Conservation (phyloP, 2,113 vertebrate species). For the Neolamprologus ventralis region DNA sequence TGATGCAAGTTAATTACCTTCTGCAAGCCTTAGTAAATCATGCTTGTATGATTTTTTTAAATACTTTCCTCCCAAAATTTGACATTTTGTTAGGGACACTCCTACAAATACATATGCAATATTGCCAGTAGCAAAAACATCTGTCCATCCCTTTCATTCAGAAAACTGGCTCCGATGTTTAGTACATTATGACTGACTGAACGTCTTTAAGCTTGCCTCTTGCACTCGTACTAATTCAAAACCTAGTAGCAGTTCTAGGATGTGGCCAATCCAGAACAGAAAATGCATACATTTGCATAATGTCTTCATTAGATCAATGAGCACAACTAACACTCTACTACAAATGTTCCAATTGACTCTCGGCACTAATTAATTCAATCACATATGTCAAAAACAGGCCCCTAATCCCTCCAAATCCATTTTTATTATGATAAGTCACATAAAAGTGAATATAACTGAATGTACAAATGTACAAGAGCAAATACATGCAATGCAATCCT, state of each 20-base stretch:
- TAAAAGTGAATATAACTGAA: background rate
- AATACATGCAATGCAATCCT: background rate
- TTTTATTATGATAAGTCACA: background rate
- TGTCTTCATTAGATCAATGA: background rate
- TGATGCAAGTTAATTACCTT: background rate
- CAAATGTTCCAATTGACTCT: background rate
- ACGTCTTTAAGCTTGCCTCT: background rate
- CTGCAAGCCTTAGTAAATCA: background rate
- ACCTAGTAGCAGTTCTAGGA: background rate
- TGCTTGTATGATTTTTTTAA: background rate
- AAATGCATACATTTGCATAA: background rate
- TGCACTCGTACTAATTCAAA: background rate
- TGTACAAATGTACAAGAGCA: background rate
- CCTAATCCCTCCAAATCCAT: background rate
- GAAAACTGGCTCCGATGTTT: background rate
- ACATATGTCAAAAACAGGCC: background rate
- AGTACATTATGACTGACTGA: background rate
- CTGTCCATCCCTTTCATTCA: background rate
- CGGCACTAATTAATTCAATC: fast-evolving
- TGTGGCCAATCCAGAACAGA: background rate
- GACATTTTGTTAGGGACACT: background rate
- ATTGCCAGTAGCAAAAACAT: background rate
- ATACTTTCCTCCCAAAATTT: background rate
- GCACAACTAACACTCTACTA: background rate
- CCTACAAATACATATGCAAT: background rate